Percentiles rank a stretch among this genome's conserved stretches.
These are phyloP conservation scores for Acrossocheilus wenchowensis DNA, from an alignment of 2,797 vertebrate species.

Conservation along the genomic window DNA sequence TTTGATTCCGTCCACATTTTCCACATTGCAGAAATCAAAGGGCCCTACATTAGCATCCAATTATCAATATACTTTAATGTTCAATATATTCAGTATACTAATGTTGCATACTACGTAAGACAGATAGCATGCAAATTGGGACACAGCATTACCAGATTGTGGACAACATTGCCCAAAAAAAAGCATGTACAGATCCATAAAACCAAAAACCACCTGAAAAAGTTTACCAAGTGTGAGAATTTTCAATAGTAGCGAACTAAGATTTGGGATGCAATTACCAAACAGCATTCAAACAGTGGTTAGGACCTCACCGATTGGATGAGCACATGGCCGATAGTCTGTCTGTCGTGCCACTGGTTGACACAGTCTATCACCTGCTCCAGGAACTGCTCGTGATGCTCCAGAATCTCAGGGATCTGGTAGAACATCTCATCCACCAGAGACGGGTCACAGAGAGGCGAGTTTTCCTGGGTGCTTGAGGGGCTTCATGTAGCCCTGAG, in stretches of 20 bases:
- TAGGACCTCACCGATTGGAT: conserved; percentile 87
- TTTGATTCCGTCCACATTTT: not conserved
- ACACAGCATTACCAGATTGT: not conserved
- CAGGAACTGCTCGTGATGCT: conserved; percentile 96
- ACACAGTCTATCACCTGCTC: conserved; percentile 90
- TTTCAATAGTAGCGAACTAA: not conserved
- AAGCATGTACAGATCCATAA: not conserved
- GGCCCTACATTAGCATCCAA: too few relatives aligned
- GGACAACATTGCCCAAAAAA: too few relatives aligned
- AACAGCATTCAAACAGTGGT: not conserved
- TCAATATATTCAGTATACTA: not conserved
- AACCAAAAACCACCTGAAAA: not conserved
- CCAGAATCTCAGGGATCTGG: conserved; percentile 97
- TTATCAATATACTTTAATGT: not conserved
- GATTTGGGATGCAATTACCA: not conserved
- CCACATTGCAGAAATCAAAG: not conserved
- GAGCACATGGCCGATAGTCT: conserved; percentile 93
- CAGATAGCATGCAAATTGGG: not conserved
- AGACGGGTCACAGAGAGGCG: conserved; percentile 88
- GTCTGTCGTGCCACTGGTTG: conserved; percentile 92
- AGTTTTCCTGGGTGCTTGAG: conserved; percentile 93
- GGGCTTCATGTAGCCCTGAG: conserved; percentile 95
- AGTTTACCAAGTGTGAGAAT: not conserved
- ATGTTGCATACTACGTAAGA: not conserved
- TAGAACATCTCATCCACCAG: conserved; percentile 98